Evolutionary conservation across 2,797 vertebrate genomes (phyloP), one percentile per base, ranked within the genome.

Genomic region (Semaprochilodus insignis): DNA sequence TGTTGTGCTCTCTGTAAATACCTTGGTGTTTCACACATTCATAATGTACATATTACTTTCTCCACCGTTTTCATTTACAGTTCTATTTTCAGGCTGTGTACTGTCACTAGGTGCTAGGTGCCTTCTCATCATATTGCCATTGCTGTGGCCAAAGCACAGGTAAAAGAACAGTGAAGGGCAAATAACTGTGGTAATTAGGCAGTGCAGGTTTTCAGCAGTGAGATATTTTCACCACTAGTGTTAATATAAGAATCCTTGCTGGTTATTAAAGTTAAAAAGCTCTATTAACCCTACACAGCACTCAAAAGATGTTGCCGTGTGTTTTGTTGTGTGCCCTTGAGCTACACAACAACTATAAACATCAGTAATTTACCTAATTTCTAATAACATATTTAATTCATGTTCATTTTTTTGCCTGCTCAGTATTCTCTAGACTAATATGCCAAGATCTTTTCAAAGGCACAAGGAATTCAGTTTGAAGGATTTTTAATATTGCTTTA

Each of bases 381-480:
- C 88, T 90, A 89, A 92, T 93, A 91, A 88, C 91, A 88, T 86
- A 89, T 92, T 94, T 92, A 91, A 92, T 89, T 84, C 83, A 83
- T 55, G 21, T 88, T 88, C 59, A 92, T 92, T 91, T 92, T 91
- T 91, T 81, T 89, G 5, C 90, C 66, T 85, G 86, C 88, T 89
- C 90, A 81, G 89, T 92, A 89, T 88, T 90, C 88, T 92, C 88
- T 91, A 83, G 79, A 86, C 87, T 90, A 89, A 86, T 90, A 88
- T 90, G 88, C 78, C 83, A 87, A 91, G 91, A 89, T 90, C 91
- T 92, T 90, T 88, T 87, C 86, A 88, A 91, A 93, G 90, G 87
- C 89, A 88, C 77, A 6, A 85, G 88, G 88, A 91, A 92, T 85
- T 79, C 88, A 88, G 90, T 86, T 82, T 90, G 87, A 90, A 93